Percentiles rank a stretch among this genome's conserved stretches.
Conservation (phyloP, 1,140 invertebrate genomes). For the Aphis craccivora region DNA sequence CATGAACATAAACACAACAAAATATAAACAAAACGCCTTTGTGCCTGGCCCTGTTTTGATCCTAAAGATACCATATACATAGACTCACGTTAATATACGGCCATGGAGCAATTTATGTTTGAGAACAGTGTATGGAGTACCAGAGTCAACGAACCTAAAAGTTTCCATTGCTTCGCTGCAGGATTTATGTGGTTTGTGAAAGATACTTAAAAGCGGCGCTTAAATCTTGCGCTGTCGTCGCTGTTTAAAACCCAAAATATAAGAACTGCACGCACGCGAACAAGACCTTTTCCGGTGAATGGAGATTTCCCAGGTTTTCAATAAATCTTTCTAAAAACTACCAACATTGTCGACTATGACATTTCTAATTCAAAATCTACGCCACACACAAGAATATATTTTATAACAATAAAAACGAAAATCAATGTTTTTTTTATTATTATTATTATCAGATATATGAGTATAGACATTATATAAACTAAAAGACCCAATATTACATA, state of each 20-base stretch:
- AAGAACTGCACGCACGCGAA: not conserved
- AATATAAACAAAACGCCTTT: conserved; percentile 27
- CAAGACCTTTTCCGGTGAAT: conserved; percentile 20
- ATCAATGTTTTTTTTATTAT: not conserved
- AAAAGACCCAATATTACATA: not conserved
- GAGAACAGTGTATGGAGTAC: conserved; percentile 7
- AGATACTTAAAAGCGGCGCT: conserved; percentile 43
- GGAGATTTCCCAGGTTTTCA: conserved; percentile 16
- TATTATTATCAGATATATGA: not conserved
- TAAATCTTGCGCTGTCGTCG: conserved; percentile 42
- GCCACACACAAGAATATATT: not conserved
- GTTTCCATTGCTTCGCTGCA: not conserved
- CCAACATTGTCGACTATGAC: not conserved
- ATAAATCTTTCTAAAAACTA: conserved; percentile 25
- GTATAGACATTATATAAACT: not conserved
- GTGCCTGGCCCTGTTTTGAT: not conserved
- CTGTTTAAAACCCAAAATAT: not conserved
- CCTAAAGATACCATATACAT: not conserved
- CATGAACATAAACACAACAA: not conserved
- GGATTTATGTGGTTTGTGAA: conserved; percentile 52
- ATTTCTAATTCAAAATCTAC: not conserved
- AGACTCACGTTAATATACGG: not conserved
- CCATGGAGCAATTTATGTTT: conserved; percentile 23
- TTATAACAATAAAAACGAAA: not conserved
- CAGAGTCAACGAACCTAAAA: conserved; percentile 34